Conservation (phyloP, 2,888 invertebrate genomes). For the Orgyia antiqua region DNA sequence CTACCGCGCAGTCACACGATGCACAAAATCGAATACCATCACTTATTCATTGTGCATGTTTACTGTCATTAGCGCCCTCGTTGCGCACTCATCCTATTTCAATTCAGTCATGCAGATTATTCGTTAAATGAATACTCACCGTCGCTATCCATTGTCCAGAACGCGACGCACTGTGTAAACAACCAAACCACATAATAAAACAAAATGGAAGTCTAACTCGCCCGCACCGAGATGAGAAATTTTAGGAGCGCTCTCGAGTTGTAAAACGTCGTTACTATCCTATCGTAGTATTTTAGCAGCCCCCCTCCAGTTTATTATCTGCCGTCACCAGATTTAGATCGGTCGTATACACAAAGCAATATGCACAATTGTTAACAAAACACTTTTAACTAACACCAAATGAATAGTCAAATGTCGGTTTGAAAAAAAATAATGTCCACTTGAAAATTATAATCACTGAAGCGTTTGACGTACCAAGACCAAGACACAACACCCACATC, state of each 20-base stretch:
- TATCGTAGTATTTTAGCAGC: constrained; percentile 76
- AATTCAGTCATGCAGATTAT: constrained; percentile 23
- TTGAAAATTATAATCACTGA: constrained; percentile 74
- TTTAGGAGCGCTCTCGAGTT: constrained; percentile 68
- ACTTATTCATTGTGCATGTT: constrained; percentile 68
- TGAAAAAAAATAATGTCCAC: constrained; percentile 63
- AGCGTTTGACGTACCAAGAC: constrained; percentile 74
- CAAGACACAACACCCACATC: constrained; percentile 77
- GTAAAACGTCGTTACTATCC: constrained; percentile 77
- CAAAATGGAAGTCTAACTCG: constrained; percentile 74
- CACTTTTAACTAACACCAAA: constrained; percentile 38
- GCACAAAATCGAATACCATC: constrained; percentile 70
- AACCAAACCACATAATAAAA: constrained; percentile 73
- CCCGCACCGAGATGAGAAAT: constrained; percentile 65
- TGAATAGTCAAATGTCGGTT: constrained; percentile 47
- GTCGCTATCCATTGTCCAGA: constrained; percentile 69
- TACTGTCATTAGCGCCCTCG: constrained; percentile 67
- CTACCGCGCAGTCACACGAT: constrained; percentile 61
- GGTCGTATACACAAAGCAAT: constrained; percentile 57
- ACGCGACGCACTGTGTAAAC: constrained; percentile 64
- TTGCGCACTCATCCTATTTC: constrained; percentile 61
- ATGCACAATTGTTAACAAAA: constrained; percentile 39
- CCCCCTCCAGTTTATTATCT: constrained; percentile 72
- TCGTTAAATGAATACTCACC: constrained; percentile 56
- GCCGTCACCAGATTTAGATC: constrained; percentile 57